These are phyloP conservation scores for Mya arenaria DNA, from an alignment of 1,140 invertebrate species.

Conservation along the genomic window DNA sequence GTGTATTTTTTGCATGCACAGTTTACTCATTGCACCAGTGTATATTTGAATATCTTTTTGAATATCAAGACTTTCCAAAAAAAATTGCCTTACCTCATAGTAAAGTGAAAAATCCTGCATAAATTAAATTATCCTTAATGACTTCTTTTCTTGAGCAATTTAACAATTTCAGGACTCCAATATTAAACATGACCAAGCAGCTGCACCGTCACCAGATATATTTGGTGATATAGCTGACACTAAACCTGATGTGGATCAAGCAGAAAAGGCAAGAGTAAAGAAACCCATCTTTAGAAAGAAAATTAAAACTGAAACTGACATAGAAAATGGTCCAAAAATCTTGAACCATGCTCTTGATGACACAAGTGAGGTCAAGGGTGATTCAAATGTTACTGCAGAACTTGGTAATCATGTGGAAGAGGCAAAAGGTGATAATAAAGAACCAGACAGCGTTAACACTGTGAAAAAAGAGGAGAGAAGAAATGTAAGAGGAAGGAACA, in stretches of 20 bases:
- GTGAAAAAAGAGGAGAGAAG: neutral
- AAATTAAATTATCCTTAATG: too few relatives aligned
- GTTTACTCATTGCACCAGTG: too few relatives aligned
- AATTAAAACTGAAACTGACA: neutral
- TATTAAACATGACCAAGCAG: too few relatives aligned
- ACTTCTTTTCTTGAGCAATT: too few relatives aligned
- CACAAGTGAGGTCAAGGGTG: neutral
- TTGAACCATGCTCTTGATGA: neutral
- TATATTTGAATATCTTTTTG: too few relatives aligned
- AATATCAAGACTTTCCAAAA: too few relatives aligned
- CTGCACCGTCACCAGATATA: neutral
- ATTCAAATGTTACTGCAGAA: neutral
- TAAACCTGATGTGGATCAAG: neutral
- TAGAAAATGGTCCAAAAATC: neutral
- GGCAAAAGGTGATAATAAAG: neutral
- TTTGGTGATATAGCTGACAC: neutral
- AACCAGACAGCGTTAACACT: neutral
- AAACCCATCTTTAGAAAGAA: constrained; percentile 43
- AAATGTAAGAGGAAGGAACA: constrained; percentile 1
- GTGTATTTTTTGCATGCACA: too few relatives aligned
- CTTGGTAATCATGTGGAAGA: neutral
- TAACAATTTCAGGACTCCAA: too few relatives aligned
- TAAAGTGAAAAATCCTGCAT: too few relatives aligned
- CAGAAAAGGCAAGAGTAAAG: neutral
- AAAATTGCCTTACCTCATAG: too few relatives aligned